Conservation (phyloP, 2,113 vertebrate genomes). For the Cryptotis parvus region DNA sequence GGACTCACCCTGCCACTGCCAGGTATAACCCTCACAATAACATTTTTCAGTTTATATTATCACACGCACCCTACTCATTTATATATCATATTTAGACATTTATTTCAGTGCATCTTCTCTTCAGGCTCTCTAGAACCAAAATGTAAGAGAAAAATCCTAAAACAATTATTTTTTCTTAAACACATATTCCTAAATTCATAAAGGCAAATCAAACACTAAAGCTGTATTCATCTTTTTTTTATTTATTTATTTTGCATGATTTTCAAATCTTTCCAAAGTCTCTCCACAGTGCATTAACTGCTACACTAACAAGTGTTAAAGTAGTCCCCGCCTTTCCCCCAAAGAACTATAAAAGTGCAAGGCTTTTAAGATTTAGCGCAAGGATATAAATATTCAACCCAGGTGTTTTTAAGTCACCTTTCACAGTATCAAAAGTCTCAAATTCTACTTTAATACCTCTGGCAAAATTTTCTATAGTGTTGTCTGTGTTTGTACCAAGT, state of each 20-base stretch:
- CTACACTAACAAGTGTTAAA: slow-evolving; percentile 88
- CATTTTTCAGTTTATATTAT: no score
- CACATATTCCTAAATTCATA: slow-evolving; percentile 56
- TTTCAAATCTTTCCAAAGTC: slow-evolving; percentile 77
- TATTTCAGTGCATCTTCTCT: background rate
- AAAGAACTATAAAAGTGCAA: slow-evolving; percentile 86
- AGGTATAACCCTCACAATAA: background rate
- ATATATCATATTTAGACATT: slow-evolving; percentile 14
- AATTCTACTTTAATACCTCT: slow-evolving; percentile 76
- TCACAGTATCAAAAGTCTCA: slow-evolving; percentile 81
- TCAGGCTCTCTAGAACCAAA: background rate
- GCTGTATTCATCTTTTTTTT: slow-evolving; percentile 19
- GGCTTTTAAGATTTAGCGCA: slow-evolving; percentile 85
- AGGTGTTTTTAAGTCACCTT: slow-evolving; percentile 89
- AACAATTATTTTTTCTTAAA: background rate
- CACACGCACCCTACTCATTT: background rate
- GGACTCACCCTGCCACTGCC: background rate
- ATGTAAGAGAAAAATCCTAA: slow-evolving; percentile 3
- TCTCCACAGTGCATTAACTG: slow-evolving; percentile 85
- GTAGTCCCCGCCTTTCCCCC: slow-evolving; percentile 88
- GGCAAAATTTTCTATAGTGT: slow-evolving; percentile 78
- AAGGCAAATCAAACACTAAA: slow-evolving; percentile 72
- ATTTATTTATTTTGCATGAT: slow-evolving; percentile 67
- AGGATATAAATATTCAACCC: slow-evolving; percentile 87
- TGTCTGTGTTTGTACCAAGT: slow-evolving; percentile 77